Evolutionary conservation across 2,888 invertebrate genomes (phyloP), one percentile per base, ranked within the genome.

Genomic region (Epicampocera succincta): DNA sequence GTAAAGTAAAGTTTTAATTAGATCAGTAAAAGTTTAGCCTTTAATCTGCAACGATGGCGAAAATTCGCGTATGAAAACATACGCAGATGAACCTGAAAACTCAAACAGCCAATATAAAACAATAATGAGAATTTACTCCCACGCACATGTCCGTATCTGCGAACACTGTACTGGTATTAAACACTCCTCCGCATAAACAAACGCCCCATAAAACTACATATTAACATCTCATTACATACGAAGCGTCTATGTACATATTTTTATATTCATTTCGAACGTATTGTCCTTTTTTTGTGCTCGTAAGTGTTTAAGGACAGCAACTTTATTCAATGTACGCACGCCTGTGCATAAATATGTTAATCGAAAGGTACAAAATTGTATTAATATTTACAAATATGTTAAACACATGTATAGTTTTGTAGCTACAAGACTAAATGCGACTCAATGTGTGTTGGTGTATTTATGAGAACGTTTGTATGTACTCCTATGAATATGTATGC

Each of bases 381-480:
- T 50, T 52, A 50, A 73, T 44, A 54, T 73, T 52, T 54, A 21
- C 25, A 58, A 54, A 75, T 44, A 52, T 61, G 68, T 29, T 61
- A 15, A 48, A 71, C 63, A 54, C n/a, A 42, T 58, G 42, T 40
- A 50, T 33, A 33, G 29, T 33, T 38, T 58, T 42, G 13, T 58
- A 33, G 54, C 6, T 74, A 9, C 46, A 21, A 54, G 2, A 38
- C 1, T 9, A 29, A 19, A 19, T 19, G 1, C 2, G 17, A 12
- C 13, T 15, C 4, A n/a, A 58, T 29, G 2, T n/a, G 1, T 33
- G 33, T 33, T 9, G 3, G 8, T 33, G 9, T 33, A 33, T 33
- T 1, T 33, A 33, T 33, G 33, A 33, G 33, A 9, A 33, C 33
- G 9, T 33, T 1, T 9, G 8, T 8, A 33, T 4, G 29, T n/a